These are phyloP conservation scores for Bombylius major DNA, from an alignment of 2,888 invertebrate species.

Conservation along the genomic window DNA sequence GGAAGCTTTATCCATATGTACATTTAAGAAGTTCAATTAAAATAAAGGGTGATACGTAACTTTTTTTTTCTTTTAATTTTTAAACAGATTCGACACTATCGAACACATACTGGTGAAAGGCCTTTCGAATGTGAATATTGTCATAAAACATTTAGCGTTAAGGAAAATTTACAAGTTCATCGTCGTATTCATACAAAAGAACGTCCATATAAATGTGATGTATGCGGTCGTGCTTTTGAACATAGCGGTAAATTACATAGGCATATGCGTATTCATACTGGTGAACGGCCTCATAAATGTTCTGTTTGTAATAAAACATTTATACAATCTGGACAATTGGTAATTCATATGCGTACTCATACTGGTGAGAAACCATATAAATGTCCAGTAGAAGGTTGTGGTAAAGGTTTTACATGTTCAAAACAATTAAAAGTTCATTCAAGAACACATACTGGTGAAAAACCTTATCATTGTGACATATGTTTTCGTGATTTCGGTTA, in stretches of 20 bases:
- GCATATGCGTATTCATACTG: conserved; percentile 80
- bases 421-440: conserved; percentile 87
- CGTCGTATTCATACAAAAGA: conserved; percentile 83
- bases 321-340: conserved; percentile 81
- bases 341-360: conserved; percentile 82
- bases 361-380: conserved; percentile 78
- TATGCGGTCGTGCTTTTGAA: conserved; percentile 79
- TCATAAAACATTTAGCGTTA: conserved; percentile 84
- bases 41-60: too few relatives aligned
- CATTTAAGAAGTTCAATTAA: too few relatives aligned
- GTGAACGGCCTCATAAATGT: conserved; percentile 82
- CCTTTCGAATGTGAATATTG: conserved; percentile 88
- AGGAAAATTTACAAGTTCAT: conserved; percentile 84
- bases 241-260: conserved; percentile 82
- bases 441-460: conserved; percentile 80
- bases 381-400: conserved; percentile 68
- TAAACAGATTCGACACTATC: conserved; percentile 56
- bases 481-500: conserved; percentile 85
- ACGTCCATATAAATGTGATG: conserved; percentile 78
- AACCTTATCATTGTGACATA: conserved; percentile 83
- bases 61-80: neutral
- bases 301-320: conserved; percentile 79
- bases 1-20: too few relatives aligned
- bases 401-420: conserved; percentile 84
- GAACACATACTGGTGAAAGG: conserved; percentile 83